A percentile compares a stretch with the other conserved stretches of the same genome.
Conservation (phyloP, 2,888 invertebrate species). For the Mechanitis mazaeus region DNA sequence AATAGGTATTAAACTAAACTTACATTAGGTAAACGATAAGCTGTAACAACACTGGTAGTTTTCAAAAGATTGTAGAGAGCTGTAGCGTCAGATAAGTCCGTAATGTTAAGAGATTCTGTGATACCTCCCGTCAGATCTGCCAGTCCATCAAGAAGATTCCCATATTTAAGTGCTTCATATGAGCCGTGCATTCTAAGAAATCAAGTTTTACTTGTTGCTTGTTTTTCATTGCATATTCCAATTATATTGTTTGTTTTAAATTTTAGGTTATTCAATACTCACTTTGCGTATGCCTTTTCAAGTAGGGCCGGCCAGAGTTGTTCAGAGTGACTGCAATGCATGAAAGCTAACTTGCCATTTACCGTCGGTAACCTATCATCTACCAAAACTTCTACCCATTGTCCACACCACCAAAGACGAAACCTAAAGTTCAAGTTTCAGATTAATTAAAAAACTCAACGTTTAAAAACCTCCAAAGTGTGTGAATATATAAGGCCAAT, state of each 20-base stretch:
- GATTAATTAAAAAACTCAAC: background rate
- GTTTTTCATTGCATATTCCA: background rate
- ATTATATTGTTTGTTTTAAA: background rate
- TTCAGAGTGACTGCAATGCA: conserved; percentile 86
- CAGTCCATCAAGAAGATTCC: conserved; percentile 90
- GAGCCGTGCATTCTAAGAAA: conserved; percentile 88
- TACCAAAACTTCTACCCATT: conserved; percentile 91
- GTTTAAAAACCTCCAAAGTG: background rate
- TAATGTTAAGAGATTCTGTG: conserved; percentile 86
- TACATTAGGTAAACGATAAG: conserved; percentile 54
- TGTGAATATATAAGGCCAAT: background rate
- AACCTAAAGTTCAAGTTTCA: conserved; percentile 74
- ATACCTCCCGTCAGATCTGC: conserved; percentile 94
- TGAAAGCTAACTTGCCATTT: conserved; percentile 89
- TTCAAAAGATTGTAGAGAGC: conserved; percentile 78
- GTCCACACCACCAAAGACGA: conserved; percentile 95
- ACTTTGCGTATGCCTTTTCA: conserved; percentile 96
- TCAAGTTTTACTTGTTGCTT: background rate
- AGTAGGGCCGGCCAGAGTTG: conserved; percentile 93
- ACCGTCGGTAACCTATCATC: conserved; percentile 94
- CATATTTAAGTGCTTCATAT: conserved; percentile 94
- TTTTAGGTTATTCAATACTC: background rate
- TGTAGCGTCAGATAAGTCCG: conserved; percentile 82
- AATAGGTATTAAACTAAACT: conserved; percentile 20
- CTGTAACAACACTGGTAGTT: conserved; percentile 75